phyloP scores from a whole-genome alignment of 2,888 invertebrate genomes.

The Ellobium chinense region DNA sequence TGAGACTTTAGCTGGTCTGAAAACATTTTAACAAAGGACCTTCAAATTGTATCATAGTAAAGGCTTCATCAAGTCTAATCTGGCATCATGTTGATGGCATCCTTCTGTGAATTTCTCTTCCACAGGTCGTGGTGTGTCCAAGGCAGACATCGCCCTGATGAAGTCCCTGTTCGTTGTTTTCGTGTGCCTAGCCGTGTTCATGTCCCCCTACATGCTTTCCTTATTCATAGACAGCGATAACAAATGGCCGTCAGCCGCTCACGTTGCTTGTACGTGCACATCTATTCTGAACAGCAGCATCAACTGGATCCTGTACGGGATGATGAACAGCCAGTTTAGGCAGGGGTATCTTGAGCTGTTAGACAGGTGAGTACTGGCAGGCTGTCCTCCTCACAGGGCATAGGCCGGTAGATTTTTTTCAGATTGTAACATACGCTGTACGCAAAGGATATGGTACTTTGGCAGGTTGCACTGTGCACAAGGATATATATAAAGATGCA shows the following conservation, averaged over 20 bases:
- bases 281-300: constrained; percentile 47
- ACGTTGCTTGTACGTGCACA: constrained; percentile 36
- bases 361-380: neutral
- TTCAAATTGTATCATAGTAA: too few relatives aligned
- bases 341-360: constrained; percentile 25
- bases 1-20: too few relatives aligned
- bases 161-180: constrained; percentile 44
- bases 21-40: too few relatives aligned
- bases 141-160: constrained; percentile 35
- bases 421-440: too few relatives aligned
- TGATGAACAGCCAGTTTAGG: constrained; percentile 43
- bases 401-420: too few relatives aligned
- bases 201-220: constrained; percentile 42
- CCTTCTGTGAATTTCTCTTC: too few relatives aligned
- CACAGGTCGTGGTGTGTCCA: neutral
- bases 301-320: constrained; percentile 47
- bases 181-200: constrained; percentile 31
- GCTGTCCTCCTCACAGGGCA: too few relatives aligned
- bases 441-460: too few relatives aligned
- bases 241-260: constrained; percentile 34
- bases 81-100: too few relatives aligned
- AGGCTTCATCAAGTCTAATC: too few relatives aligned
- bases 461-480: too few relatives aligned
- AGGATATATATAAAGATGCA: too few relatives aligned
- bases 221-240: constrained; percentile 33